Evolutionary conservation across 2,797 vertebrate species (phyloP).

Genomic region (Pogoniulus pusillus): DNA sequence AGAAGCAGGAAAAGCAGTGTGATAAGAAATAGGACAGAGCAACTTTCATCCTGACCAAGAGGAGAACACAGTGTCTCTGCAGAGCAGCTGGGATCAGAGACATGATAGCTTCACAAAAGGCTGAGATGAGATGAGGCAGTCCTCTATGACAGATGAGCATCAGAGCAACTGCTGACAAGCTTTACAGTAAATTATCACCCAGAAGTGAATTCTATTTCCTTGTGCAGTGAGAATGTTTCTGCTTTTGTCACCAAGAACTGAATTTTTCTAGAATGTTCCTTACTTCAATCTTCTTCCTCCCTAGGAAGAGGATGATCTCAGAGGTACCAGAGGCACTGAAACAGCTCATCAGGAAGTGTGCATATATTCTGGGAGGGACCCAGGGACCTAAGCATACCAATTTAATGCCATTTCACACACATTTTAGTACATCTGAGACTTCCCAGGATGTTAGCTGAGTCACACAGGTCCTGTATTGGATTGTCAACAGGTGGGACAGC

Average conservation of each 20-base stretch:
- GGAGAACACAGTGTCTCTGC: not conserved
- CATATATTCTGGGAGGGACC: not conserved
- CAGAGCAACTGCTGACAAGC: not conserved
- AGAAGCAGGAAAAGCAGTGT: not conserved
- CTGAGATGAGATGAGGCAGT: not conserved
- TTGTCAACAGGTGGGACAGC: not conserved
- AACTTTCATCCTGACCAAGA: not conserved
- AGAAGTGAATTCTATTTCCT: not conserved
- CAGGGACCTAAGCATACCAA: not conserved
- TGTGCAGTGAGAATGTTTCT: not conserved
- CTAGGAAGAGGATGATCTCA: not conserved
- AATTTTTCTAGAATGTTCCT: not conserved
- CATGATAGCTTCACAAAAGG: not conserved
- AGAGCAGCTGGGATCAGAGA: not conserved
- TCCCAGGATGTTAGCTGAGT: not conserved
- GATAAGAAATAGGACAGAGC: not conserved
- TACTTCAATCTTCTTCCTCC: not conserved
- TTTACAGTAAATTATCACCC: not conserved
- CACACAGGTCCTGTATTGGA: not conserved
- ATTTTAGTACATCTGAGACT: not conserved
- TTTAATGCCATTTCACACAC: not conserved
- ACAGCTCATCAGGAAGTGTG: not conserved
- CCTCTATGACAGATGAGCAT: not conserved
- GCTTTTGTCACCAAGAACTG: not conserved
- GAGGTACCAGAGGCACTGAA: not conserved